phyloP scores from a whole-genome alignment of 1,140 invertebrate genomes.

The Rhagoletis pomonella region DNA sequence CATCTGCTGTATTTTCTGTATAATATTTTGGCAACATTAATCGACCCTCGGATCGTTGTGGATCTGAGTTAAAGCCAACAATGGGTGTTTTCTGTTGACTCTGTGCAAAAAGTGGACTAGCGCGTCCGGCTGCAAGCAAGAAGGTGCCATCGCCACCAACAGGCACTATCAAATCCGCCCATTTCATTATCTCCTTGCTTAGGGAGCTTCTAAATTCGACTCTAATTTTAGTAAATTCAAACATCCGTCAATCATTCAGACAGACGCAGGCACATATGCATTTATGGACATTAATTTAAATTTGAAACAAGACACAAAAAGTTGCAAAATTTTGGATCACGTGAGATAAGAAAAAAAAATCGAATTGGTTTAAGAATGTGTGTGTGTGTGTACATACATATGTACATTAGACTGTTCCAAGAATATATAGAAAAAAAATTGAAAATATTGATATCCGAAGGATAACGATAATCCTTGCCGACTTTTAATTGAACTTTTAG shows the following conservation, averaged over 20 bases:
- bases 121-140: constrained; percentile 88
- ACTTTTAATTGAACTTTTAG: no score
- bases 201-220: constrained; percentile 76
- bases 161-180: constrained; percentile 96
- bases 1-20: constrained; percentile 81
- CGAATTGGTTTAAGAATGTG: not conserved
- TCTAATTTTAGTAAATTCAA: constrained; percentile 62
- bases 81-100: constrained; percentile 85
- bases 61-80: constrained; percentile 99
- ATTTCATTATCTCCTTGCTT: constrained; percentile 85
- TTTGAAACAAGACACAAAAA: not conserved
- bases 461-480: no score
- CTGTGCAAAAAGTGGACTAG: constrained; percentile 73
- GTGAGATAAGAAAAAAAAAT: not conserved
- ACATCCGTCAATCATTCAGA: constrained; percentile 47
- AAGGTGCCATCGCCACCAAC: constrained; percentile 99
- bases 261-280: constrained; percentile 33
- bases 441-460: no score
- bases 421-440: no score
- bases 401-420: no score
- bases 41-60: constrained; percentile 92
- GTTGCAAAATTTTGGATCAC: not conserved
- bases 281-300: not conserved
- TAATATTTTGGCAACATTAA: constrained; percentile 90
- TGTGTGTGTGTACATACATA: no score